Conservation (phyloP, 2,888 invertebrate species). For the Branchellion lobata region DNA sequence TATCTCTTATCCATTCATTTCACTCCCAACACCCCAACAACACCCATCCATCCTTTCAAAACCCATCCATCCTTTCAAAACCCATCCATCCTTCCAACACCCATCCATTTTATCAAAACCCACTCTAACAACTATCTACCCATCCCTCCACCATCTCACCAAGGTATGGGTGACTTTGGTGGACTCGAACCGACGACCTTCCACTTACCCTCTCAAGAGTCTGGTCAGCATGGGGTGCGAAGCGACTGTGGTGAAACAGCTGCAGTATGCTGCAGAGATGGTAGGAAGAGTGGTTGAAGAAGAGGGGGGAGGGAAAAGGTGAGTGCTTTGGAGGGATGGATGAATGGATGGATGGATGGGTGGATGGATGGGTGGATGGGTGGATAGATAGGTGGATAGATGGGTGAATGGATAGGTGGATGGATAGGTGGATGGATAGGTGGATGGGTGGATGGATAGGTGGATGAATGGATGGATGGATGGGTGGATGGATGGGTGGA, state of each 20-base stretch:
- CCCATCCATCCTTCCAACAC: neutral
- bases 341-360: neutral
- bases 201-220: conserved; percentile 65
- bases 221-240: conserved; percentile 64
- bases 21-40: neutral
- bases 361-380: neutral
- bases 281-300: conserved; percentile 66
- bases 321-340: neutral
- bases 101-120: neutral
- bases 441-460: no score
- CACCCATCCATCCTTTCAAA: neutral
- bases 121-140: no score
- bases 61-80: neutral
- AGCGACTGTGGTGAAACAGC: conserved; percentile 63
- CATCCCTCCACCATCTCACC: conserved; percentile 49
- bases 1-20: conserved; percentile 18
- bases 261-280: conserved; percentile 65
- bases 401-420: no score
- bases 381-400: neutral
- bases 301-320: conserved; percentile 59
- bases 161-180: conserved; percentile 67
- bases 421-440: no score
- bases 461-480: no score
- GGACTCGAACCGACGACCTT: conserved; percentile 65
- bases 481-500: no score